phyloP scores from a whole-genome alignment of 1,140 invertebrate species.

The Chionoecetes opilio region DNA sequence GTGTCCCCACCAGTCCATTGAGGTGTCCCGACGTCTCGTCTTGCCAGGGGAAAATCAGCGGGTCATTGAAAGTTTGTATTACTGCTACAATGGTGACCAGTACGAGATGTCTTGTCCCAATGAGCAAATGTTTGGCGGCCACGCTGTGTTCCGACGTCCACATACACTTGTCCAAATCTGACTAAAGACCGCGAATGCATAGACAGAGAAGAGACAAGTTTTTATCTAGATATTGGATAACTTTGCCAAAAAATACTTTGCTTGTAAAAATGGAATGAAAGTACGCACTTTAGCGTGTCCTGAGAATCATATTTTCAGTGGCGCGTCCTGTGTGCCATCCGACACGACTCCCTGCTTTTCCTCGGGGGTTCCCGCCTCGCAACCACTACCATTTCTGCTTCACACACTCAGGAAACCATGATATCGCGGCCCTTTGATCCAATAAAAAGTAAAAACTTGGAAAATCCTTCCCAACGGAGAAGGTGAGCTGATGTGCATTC shows the following conservation, averaged over 20 bases:
- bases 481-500: neutral
- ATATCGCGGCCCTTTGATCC: too few relatives aligned
- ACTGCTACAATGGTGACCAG: slow-evolving; percentile 42
- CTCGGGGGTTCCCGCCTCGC: too few relatives aligned
- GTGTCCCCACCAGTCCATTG: slow-evolving; percentile 10
- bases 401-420: too few relatives aligned
- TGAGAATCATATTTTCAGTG: slow-evolving; percentile 15
- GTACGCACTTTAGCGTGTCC: slow-evolving; percentile 43
- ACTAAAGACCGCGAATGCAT: neutral
- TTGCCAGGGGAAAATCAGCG: slow-evolving; percentile 18
- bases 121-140: slow-evolving; percentile 36
- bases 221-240: neutral
- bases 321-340: slow-evolving; percentile 39
- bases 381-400: too few relatives aligned
- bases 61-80: slow-evolving; percentile 44
- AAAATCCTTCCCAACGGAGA: slow-evolving; percentile 25
- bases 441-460: neutral
- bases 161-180: neutral
- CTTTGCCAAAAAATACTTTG: slow-evolving; percentile 33
- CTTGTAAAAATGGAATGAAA: slow-evolving; percentile 45
- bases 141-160: slow-evolving; percentile 55
- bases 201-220: neutral
- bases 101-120: slow-evolving; percentile 33
- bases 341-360: neutral
- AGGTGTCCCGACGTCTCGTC: neutral